Evolutionary conservation across 2,113 vertebrate genomes (phyloP).

Genomic region (Asarcornis scutulata): DNA sequence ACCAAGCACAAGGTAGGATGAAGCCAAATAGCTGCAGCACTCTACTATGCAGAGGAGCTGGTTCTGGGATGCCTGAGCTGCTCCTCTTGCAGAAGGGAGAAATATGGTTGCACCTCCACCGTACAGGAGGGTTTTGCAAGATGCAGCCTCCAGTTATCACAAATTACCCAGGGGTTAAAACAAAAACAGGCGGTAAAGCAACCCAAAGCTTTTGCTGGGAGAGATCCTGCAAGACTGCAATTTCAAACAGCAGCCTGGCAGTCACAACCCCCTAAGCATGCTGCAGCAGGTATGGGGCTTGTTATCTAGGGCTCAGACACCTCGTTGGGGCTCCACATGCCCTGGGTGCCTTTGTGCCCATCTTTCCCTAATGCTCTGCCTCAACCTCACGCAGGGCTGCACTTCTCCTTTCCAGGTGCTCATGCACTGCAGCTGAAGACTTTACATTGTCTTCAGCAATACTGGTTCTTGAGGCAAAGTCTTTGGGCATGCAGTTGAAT

Average conservation of each 20-base stretch:
- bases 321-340: rapidly evolving
- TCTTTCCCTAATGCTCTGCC: background rate
- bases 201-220: background rate
- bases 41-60: background rate
- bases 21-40: background rate
- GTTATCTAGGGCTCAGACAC: background rate
- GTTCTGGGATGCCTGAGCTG: background rate
- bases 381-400: background rate
- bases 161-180: background rate
- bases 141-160: background rate
- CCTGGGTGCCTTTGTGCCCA: background rate
- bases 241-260: background rate
- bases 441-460: background rate
- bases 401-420: background rate
- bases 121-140: background rate
- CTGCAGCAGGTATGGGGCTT: background rate
- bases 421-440: background rate
- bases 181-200: background rate
- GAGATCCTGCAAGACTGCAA: background rate
- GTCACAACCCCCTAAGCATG: background rate
- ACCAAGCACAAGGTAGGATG: background rate
- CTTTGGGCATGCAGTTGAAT: background rate
- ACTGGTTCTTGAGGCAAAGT: background rate
- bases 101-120: background rate
- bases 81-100: background rate